A percentile compares a stretch with the other conserved stretches of the same genome.
phyloP scores from a whole-genome alignment of 2,888 invertebrate species.

The Carterocephalus palaemon region DNA sequence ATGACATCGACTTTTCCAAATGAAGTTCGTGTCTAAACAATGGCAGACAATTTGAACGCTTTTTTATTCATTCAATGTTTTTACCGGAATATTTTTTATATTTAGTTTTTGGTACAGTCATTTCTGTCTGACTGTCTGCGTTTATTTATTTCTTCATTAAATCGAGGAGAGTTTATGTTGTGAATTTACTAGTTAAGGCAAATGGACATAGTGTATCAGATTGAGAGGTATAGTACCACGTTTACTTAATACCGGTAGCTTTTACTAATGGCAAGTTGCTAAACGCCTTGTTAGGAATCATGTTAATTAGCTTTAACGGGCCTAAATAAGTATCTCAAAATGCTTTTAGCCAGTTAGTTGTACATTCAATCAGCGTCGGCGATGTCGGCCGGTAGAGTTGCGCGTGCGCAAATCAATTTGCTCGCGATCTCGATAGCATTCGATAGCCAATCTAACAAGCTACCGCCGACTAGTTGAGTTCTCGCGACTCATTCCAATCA shows the following conservation, averaged over 20 bases:
- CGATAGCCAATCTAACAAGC: constrained; percentile 54
- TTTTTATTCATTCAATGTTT: not conserved
- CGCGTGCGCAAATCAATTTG: constrained; percentile 67
- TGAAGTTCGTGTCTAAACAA: constrained; percentile 42
- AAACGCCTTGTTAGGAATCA: constrained; percentile 17
- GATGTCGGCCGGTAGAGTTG: constrained; percentile 52
- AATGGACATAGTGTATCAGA: not conserved
- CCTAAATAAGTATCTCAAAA: constrained; percentile 21
- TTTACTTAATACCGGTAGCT: constrained; percentile 19
- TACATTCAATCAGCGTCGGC: constrained; percentile 48
- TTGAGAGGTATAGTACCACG: constrained; percentile 3
- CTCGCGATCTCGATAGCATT: constrained; percentile 52
- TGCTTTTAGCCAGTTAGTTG: constrained; percentile 24
- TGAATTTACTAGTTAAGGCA: too few relatives aligned
- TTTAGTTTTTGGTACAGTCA: not conserved
- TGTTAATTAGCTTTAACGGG: constrained; percentile 19
- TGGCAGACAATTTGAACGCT: constrained; percentile 14
- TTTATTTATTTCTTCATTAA: too few relatives aligned
- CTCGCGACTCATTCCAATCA: constrained; percentile 30
- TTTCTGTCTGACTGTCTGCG: too few relatives aligned
- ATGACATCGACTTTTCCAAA: constrained; percentile 45
- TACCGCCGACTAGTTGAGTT: constrained; percentile 44
- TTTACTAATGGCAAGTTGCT: constrained; percentile 12
- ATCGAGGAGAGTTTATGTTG: too few relatives aligned
- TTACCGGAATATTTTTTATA: too few relatives aligned